Conservation (phyloP, 2,113 vertebrate species). For the Micronisus gabar region DNA sequence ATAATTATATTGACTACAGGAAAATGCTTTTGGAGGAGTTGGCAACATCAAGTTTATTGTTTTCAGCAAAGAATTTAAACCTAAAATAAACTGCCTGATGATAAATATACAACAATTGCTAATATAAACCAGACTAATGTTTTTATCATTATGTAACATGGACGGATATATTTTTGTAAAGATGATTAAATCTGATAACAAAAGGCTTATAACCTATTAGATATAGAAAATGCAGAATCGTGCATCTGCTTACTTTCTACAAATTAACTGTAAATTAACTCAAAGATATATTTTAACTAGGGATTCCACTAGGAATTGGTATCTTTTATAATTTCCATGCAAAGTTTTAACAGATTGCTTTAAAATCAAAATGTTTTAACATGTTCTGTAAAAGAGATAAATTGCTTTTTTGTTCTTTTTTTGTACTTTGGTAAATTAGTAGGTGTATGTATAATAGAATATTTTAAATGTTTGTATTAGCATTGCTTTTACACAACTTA, state of each 20-base stretch:
- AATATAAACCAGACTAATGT: conserved; percentile 43
- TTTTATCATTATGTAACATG: conserved; percentile 27
- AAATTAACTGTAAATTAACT: not conserved
- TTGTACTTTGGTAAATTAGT: not conserved
- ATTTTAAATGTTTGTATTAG: not conserved
- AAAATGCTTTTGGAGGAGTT: conserved; percentile 26
- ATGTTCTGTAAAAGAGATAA: not conserved
- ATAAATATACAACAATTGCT: conserved; percentile 29
- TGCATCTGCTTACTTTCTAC: not conserved
- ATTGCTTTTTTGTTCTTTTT: not conserved
- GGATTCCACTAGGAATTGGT: not conserved
- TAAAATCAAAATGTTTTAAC: not conserved
- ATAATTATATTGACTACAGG: not conserved
- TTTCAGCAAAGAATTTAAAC: conserved; percentile 43
- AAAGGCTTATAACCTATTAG: not conserved
- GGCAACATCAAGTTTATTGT: conserved; percentile 31
- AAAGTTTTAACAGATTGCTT: not conserved
- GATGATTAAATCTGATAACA: not conserved
- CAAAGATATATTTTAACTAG: not conserved
- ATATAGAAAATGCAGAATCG: not conserved
- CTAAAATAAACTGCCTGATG: conserved; percentile 29
- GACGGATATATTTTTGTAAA: not conserved
- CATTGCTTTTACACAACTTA: not conserved
- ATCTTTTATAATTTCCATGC: not conserved
- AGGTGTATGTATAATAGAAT: not conserved